Evolutionary conservation across 2,797 vertebrate genomes (phyloP), one percentile per base, ranked within the genome.

Genomic region (Hypotaenidia okinawae): DNA sequence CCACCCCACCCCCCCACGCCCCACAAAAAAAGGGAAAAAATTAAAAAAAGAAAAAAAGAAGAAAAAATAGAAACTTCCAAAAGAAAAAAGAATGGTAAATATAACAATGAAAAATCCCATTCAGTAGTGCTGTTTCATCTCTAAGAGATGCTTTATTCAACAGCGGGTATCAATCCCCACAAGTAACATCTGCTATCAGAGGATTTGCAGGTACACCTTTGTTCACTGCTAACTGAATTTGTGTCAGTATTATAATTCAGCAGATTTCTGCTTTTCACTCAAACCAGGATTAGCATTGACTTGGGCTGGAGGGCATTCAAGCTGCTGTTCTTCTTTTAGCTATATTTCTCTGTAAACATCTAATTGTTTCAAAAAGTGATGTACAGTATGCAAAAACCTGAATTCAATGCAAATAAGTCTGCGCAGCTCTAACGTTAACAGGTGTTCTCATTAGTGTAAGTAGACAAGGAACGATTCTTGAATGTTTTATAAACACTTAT

Each of bases 401-500:
- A 97, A 98, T 97, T 95, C 95, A 80, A 97, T 98, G 98, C 97
- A 98, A 97, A 98, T 98, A 96, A 96, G 97, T 95, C 96, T 93
- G 95, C 49, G 89, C 72, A 76, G 97, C 95, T 95, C 95, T 95
- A 93, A 98, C 96, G 95, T 97, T 98, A 98, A 97, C 98, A 98
- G 98, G 98, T 98, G 97, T 98, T 98, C 97, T 98, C 97, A 97
- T 98, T 98, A 98, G 97, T 96, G 97, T 97, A 98, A 97, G 96
- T 97, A 98, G 97, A 98, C 97, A 97, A 97, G 96, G 97, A 98
- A 97, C 97, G 74, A 97, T 97, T 97, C 97, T 97, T 97, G 96
- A 97, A 98, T 98, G 97, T 98, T 98, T 97, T 97, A 97, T 97
- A 98, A 98, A 98, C 95, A 97, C 93, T 97, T 96, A 96, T 95